These are phyloP conservation scores for Campaea margaritaria DNA, from an alignment of 2,888 invertebrate genomes.

Conservation along the genomic window DNA sequence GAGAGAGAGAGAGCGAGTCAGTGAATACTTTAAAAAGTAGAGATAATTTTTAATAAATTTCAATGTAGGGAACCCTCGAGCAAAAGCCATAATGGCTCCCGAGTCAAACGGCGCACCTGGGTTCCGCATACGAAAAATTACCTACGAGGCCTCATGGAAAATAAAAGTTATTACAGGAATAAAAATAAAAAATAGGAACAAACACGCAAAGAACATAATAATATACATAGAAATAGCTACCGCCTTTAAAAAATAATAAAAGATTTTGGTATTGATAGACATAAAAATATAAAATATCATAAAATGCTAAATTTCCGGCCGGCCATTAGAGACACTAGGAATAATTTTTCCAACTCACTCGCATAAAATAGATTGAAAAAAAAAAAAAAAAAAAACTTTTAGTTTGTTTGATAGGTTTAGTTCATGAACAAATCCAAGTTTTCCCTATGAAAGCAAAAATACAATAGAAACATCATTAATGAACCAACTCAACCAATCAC, in stretches of 20 bases:
- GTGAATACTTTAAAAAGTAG: background rate
- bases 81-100: conserved; percentile 32
- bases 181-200: background rate
- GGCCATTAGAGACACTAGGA: too few relatives aligned
- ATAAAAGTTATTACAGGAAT: background rate
- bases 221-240: too few relatives aligned
- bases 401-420: too few relatives aligned
- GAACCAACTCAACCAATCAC: conserved; percentile 21
- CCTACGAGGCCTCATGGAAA: conserved; percentile 6
- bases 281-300: too few relatives aligned
- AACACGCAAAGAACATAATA: too few relatives aligned
- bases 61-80: conserved; percentile 21
- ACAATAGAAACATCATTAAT: conserved; percentile 1
- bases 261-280: too few relatives aligned
- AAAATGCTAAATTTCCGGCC: too few relatives aligned
- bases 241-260: too few relatives aligned
- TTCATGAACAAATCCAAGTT: background rate
- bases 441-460: background rate
- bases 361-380: too few relatives aligned
- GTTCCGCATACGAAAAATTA: conserved; percentile 25
- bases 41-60: conserved; percentile 38
- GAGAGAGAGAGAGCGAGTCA: too few relatives aligned
- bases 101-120: conserved; percentile 38
- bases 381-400: too few relatives aligned
- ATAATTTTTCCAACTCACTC: too few relatives aligned